Conservation (phyloP, 2,113 vertebrate species). For the Entelurus aequoreus region DNA sequence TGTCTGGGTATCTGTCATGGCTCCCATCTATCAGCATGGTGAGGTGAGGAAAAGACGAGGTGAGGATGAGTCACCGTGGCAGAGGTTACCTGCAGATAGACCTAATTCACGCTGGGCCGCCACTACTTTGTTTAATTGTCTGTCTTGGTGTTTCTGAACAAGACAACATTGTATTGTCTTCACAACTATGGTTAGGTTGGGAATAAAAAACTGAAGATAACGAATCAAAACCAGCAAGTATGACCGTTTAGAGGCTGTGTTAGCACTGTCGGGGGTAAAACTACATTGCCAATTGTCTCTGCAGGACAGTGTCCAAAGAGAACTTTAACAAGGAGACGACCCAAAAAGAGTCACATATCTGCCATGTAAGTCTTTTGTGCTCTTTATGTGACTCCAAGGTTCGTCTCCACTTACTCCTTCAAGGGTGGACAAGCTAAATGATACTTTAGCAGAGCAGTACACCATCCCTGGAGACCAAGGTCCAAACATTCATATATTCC, state of each 20-base stretch:
- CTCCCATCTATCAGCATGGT: conserved; percentile 37
- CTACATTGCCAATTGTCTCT: neutral
- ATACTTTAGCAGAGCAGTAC: conserved; percentile 38
- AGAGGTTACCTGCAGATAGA: conserved; percentile 45
- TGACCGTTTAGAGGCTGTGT: neutral
- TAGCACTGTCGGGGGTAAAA: conserved; percentile 3
- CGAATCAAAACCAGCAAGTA: neutral
- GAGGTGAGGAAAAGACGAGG: neutral
- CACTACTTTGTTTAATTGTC: neutral
- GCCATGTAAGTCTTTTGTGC: conserved; percentile 36
- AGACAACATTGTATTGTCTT: conserved; percentile 7
- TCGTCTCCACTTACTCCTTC: conserved; percentile 49
- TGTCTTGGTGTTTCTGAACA: conserved; percentile 3
- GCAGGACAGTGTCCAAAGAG: neutral
- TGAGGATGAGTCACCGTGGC: conserved; percentile 42
- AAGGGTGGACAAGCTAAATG: conserved; percentile 60
- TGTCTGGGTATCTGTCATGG: conserved; percentile 19
- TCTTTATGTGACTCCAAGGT: conserved; percentile 28
- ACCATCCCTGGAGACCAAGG: conserved; percentile 35
- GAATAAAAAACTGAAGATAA: neutral
- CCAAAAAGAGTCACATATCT: conserved; percentile 18
- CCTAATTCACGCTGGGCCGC: conserved; percentile 41
- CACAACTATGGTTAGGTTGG: too few species aligned
- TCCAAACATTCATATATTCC: conserved; percentile 33
- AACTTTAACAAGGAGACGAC: conserved; percentile 6